Conservation (phyloP, 1,140 invertebrate genomes). For the Eriosoma lanigerum region DNA sequence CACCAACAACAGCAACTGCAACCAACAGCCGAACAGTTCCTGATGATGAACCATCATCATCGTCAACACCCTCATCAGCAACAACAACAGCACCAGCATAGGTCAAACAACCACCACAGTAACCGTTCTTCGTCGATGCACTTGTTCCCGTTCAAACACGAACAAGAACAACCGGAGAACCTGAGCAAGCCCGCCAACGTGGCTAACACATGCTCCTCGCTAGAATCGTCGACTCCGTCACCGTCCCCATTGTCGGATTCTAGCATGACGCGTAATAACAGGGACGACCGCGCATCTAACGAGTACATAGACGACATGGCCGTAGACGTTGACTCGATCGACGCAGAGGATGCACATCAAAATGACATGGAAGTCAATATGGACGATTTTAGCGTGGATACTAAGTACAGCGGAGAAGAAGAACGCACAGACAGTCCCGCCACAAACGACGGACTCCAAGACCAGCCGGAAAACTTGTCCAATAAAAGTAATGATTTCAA, state of each 20-base stretch:
- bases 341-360: slow-evolving; percentile 64
- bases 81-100: background rate
- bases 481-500: slow-evolving; percentile 72
- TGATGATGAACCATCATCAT: slow-evolving; percentile 64
- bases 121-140: slow-evolving; percentile 58
- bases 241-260: slow-evolving; percentile 61
- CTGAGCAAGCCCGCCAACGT: slow-evolving; percentile 67
- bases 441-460: slow-evolving; percentile 66
- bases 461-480: slow-evolving; percentile 79
- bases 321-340: slow-evolving; percentile 62
- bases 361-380: background rate
- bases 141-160: slow-evolving; percentile 67
- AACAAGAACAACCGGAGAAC: slow-evolving; percentile 78
- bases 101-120: slow-evolving; percentile 24
- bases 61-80: slow-evolving; percentile 61
- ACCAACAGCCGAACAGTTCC: slow-evolving; percentile 60
- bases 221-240: slow-evolving; percentile 52
- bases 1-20: slow-evolving; percentile 63
- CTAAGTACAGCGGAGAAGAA: slow-evolving; percentile 65
- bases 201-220: slow-evolving; percentile 37
- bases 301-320: slow-evolving; percentile 55
- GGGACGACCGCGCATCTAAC: background rate
- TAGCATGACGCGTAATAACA: slow-evolving; percentile 57
- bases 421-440: slow-evolving; percentile 66
- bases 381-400: slow-evolving; percentile 76